Percentiles rank a stretch among this genome's conserved stretches.
phyloP scores from a whole-genome alignment of 2,888 invertebrate species.

The Drosophila ustulata region DNA sequence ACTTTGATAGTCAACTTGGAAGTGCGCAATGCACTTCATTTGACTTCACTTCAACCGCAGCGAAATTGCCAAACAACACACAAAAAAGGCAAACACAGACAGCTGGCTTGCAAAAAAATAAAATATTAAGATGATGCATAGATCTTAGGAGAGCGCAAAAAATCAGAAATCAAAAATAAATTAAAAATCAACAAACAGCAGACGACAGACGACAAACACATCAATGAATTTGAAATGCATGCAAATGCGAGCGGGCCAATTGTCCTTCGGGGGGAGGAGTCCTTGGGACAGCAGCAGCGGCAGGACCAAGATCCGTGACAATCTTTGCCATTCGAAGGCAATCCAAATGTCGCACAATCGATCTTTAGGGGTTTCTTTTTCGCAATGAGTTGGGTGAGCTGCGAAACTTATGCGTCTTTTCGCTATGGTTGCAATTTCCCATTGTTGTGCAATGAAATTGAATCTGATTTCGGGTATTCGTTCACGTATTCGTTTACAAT shows the following conservation, averaged over 20 bases:
- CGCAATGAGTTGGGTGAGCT: constrained; percentile 25
- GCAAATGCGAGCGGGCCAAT: constrained; percentile 69
- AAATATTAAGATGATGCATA: constrained; percentile 22
- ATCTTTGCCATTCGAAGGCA: constrained; percentile 46
- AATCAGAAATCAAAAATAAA: constrained; percentile 80
- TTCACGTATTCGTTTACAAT: constrained; percentile 41
- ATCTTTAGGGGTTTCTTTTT: constrained; percentile 36
- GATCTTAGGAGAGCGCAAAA: constrained; percentile 60
- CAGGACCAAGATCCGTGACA: background rate
- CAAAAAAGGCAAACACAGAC: constrained; percentile 44
- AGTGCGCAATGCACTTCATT: constrained; percentile 65
- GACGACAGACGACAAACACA: constrained; percentile 55
- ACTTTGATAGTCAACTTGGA: constrained; percentile 66
- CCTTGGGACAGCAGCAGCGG: background rate
- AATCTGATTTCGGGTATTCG: constrained; percentile 49
- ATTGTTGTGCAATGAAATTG: constrained; percentile 72
- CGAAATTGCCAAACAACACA: constrained; percentile 52
- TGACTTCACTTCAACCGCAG: constrained; percentile 57
- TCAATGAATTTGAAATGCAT: constrained; percentile 78
- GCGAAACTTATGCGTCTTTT: constrained; percentile 46
- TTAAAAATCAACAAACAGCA: constrained; percentile 81
- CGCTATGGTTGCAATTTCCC: constrained; percentile 75
- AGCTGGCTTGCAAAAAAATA: constrained; percentile 52
- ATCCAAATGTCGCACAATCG: constrained; percentile 66
- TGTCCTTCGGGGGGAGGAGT: constrained; percentile 19